Base-by-base conservation (phyloP, 2,888 invertebrate genomes). In the Drosophila mercatorum region DNA sequence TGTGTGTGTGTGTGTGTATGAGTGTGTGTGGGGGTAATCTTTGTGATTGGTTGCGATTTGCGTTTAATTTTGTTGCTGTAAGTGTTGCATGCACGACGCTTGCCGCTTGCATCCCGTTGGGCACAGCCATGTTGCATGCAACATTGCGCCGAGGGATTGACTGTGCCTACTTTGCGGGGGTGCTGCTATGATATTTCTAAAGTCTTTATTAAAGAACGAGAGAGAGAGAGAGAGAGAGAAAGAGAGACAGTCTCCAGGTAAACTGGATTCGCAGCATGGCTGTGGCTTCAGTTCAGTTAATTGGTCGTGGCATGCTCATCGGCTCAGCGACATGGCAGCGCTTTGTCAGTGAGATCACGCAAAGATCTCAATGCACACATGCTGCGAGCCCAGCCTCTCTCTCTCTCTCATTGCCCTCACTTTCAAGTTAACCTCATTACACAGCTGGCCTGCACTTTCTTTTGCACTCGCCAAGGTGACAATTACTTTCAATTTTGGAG, bases 31-130 rank as follows among this genome's bases (percentile, higher is more conserved):
- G 64, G 73, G 81, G 83, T 81, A 87, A 87, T 87, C 88, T 88
- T 80, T 88, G 81, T 86, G 86, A 87, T 87, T 87, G 86, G 86
- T 82, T 87, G 83, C 88, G 83, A 87, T 86, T 86, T 86, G 86
- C 88, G 80, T 88, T 86, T 81, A 81, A 81, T 88, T 85, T 86
- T 83, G 80, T 79, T 66, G 66, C 73, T 70, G 52, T 80, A 87
- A 85, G 87, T 85, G 84, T 84, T 85, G 83, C 86, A 86, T 88
- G 86, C 85, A 81, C 81, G 78, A 84, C 66, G 80, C 73, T 75
- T 22, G 58, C 66, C 49, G 68, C 61, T 53, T 82, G 88, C 86
- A 83, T 83, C 88, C 88, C 88, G 83, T 86, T 83, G 86, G 86
- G 85, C 83, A 74, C 68, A 71, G 67, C 80, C 76, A 83, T 77